phyloP scores from a whole-genome alignment of 2,113 vertebrate genomes.

The Amblyornis subalaris region DNA sequence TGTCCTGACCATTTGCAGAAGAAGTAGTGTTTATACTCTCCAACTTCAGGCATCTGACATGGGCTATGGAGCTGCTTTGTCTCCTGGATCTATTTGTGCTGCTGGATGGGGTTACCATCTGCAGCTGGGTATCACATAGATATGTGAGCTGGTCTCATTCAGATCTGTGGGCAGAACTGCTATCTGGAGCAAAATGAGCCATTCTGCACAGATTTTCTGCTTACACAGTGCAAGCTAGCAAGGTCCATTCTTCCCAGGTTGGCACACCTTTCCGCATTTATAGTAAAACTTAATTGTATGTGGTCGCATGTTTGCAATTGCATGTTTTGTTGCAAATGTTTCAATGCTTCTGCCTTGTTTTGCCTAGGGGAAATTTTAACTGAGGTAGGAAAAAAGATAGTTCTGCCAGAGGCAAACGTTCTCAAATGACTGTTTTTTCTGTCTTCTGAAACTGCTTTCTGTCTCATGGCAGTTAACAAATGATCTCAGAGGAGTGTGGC shows the following conservation, averaged over 20 bases:
- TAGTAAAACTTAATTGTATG: not conserved
- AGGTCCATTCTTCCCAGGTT: not conserved
- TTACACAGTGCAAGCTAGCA: not conserved
- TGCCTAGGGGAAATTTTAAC: not conserved
- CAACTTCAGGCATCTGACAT: not conserved
- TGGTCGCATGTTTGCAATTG: not conserved
- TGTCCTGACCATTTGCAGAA: not conserved
- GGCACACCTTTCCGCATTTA: not conserved
- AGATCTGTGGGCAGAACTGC: not conserved
- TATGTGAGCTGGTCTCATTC: not conserved
- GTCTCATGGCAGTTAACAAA: not conserved
- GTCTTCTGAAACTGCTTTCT: conserved; percentile 2
- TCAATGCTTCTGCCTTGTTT: not conserved
- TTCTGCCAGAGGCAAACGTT: not conserved
- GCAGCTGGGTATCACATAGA: not conserved
- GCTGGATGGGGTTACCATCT: not conserved
- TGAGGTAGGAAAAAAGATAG: not conserved
- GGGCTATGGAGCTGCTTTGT: not conserved
- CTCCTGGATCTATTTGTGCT: not conserved
- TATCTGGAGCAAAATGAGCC: not conserved
- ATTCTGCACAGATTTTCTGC: not conserved
- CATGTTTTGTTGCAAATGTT: not conserved
- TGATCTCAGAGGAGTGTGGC: not conserved
- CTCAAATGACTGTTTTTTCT: not conserved
- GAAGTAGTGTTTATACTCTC: not conserved